Evolutionary conservation across 1,140 invertebrate genomes (phyloP), one percentile per base, ranked within the genome.

Genomic region (Drosophila elegans): DNA sequence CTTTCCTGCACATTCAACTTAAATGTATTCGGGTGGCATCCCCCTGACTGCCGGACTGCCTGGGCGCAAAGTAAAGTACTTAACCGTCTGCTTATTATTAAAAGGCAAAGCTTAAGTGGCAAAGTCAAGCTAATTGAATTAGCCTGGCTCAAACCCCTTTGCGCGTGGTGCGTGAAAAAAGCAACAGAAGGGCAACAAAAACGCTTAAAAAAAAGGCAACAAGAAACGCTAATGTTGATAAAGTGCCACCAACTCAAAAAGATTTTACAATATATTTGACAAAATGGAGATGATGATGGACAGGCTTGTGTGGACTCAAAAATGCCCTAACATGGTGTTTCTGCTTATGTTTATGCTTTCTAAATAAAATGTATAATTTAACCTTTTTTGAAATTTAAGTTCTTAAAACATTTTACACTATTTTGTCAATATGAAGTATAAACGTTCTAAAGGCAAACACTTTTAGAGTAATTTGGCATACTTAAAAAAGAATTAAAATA

Each of bases 71-170:
- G 32, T 36, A 42, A 62, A 62, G 84, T 89, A 89, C 76, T 88
- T 88, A 79, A 79, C 79, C 78, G 83, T 80, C 83, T 80, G 84
- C 83, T 86, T 86, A 79, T 86, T 86, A 86, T 88, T 86, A 86
- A 86, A 78, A 86, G 85, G 83, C 68, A 85, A 71, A 88, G 83
- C 79, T 88, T 88, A 86, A 86, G 83, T 88, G 83, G 83, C 79
- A 88, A 78, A 88, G 83, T 88, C 83, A 86, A 88, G 83, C 76
- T 88, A 86, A 86, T 86, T 86, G 79, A 86, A 86, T 86, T 86
- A 86, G 75, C 83, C 79, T 79, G 72, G 78, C 63, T 48, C 57
- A 16, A 51, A 32, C 11, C 49, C 56, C 42, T 34, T 49, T 74
- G 71, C 48, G 75, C 80, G 63, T 71, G 83, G 55, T 79, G 79